Evolutionary conservation across 1,140 invertebrate species (phyloP).

Genomic region (Maniola jurtina): DNA sequence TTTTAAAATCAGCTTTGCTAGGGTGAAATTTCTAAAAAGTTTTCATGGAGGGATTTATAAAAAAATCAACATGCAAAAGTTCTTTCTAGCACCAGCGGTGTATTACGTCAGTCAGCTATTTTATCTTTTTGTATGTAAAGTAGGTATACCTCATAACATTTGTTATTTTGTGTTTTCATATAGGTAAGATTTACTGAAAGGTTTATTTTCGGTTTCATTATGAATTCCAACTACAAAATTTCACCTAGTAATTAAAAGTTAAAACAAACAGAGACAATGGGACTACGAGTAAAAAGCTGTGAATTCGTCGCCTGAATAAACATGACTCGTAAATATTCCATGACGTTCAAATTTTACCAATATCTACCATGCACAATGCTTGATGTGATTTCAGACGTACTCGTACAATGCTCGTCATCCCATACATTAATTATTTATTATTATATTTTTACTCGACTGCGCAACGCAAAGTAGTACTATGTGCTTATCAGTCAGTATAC

Average conservation of each 20-base stretch:
- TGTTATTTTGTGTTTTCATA: neutral
- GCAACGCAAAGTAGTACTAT: no score
- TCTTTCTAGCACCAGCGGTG: no score
- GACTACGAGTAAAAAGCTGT: neutral
- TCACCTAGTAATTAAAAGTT: slow-evolving; percentile 6
- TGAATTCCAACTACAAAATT: neutral
- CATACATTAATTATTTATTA: neutral
- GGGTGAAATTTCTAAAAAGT: no score
- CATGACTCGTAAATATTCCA: slow-evolving; percentile 14
- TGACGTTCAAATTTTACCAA: slow-evolving; percentile 11
- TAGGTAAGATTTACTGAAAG: neutral
- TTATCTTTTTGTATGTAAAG: no score
- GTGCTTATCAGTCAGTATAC: no score
- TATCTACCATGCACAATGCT: slow-evolving; percentile 1
- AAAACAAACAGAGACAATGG: neutral
- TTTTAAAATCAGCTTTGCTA: no score
- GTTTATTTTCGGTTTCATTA: neutral
- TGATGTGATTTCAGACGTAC: neutral
- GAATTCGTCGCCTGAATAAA: slow-evolving; percentile 8
- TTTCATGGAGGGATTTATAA: no score
- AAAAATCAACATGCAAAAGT: no score
- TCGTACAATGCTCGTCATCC: neutral
- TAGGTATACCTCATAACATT: neutral
- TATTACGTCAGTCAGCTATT: no score
- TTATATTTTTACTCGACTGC: neutral